phyloP scores from a whole-genome alignment of 2,113 vertebrate genomes.

The Struthio camelus region DNA sequence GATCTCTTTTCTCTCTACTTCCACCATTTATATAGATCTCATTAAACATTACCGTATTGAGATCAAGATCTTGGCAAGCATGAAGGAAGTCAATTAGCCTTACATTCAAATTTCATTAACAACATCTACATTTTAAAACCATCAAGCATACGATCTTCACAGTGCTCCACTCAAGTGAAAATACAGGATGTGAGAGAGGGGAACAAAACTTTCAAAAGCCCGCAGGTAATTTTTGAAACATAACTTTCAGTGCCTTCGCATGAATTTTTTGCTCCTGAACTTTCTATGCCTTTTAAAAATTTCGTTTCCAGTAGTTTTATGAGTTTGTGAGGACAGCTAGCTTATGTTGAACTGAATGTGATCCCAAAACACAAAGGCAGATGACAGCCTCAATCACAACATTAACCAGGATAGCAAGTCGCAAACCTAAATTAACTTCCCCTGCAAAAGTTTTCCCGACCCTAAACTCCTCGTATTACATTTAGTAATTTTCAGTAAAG shows the following conservation, averaged over 20 bases:
- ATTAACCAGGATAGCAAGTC: not conserved
- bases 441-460: not conserved
- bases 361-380: not conserved
- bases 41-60: not conserved
- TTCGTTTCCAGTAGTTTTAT: not conserved
- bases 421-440: not conserved
- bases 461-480: not conserved
- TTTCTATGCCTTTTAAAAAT: not conserved
- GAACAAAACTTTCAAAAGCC: not conserved
- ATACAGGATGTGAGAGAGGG: not conserved
- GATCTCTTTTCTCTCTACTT: not conserved
- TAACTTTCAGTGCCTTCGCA: not conserved
- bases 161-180: not conserved
- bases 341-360: not conserved
- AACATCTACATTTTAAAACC: not conserved
- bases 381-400: not conserved
- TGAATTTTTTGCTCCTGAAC: not conserved
- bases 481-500: not conserved
- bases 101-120: constrained; percentile 16
- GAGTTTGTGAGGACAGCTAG: not conserved
- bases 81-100: not conserved
- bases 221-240: fast-evolving
- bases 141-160: not conserved
- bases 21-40: not conserved
- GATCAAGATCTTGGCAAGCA: not conserved